These are phyloP conservation scores for Chironomus tepperi DNA, from an alignment of 1,140 invertebrate species.

Conservation along the genomic window DNA sequence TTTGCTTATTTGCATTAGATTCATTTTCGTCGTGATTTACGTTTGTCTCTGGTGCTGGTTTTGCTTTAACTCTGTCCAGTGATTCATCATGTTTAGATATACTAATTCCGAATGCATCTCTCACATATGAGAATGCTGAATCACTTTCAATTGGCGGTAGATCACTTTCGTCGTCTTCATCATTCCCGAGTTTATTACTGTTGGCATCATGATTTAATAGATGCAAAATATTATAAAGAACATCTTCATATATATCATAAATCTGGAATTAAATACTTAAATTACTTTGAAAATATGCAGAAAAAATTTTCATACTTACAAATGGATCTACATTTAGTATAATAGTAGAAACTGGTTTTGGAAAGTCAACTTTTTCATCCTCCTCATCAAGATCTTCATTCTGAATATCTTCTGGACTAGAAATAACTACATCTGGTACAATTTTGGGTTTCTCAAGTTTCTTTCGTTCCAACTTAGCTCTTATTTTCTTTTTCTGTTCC, in stretches of 20 bases:
- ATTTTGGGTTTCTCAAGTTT: background rate
- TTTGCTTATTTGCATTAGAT: constrained; percentile 91
- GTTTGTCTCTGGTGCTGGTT: constrained; percentile 82
- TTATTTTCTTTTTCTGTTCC: background rate
- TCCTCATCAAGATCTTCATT: background rate
- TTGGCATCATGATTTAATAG: background rate
- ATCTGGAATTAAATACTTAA: constrained; percentile 48
- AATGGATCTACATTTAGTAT: background rate
- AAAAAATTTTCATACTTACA: background rate
- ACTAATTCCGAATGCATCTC: constrained; percentile 79
- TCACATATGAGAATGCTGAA: constrained; percentile 68
- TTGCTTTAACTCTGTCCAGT: constrained; percentile 55
- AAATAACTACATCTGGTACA: background rate
- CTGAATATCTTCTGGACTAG: background rate
- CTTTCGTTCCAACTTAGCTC: background rate
- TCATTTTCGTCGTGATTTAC: constrained; percentile 93
- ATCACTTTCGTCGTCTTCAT: constrained; percentile 71
- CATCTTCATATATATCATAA: constrained; percentile 85
- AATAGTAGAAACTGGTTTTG: background rate
- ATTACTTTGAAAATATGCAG: background rate
- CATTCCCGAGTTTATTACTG: background rate
- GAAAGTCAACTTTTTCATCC: background rate
- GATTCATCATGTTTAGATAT: constrained; percentile 62
- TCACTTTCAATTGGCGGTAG: constrained; percentile 54
- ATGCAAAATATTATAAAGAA: constrained; percentile 87